Percentiles rank a stretch among this genome's conserved stretches.
Conservation (phyloP, 2,113 vertebrate genomes). For the Brachyhypopomus occidentalis region DNA sequence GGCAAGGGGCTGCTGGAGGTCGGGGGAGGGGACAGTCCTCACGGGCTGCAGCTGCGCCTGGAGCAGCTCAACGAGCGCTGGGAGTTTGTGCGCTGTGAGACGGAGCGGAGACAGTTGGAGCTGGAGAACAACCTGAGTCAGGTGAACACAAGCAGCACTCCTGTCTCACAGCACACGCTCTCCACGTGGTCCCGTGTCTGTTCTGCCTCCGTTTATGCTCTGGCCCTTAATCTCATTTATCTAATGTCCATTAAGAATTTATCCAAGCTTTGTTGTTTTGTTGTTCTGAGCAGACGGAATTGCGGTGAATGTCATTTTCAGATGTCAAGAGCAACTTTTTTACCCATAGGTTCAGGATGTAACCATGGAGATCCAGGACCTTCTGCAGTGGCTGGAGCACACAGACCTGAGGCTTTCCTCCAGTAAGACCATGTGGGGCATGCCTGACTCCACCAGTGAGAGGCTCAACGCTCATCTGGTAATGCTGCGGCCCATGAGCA, state of each 20-base stretch:
- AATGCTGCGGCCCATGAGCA: constrained; percentile 12
- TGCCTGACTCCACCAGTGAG: constrained; percentile 80
- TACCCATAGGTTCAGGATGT: constrained; percentile 83
- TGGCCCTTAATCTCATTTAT: neutral
- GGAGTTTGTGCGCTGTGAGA: constrained; percentile 83
- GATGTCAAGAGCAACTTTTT: neutral
- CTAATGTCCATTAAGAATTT: neutral
- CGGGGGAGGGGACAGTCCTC: constrained; percentile 69
- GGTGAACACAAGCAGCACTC: constrained; percentile 65
- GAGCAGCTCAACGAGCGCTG: constrained; percentile 80
- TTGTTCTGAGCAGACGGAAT: neutral
- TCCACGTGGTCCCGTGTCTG: neutral
- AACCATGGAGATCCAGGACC: constrained; percentile 83
- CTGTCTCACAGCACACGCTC: neutral
- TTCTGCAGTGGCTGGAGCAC: constrained; percentile 87
- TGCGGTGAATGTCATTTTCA: no score
- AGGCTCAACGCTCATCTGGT: constrained; percentile 75
- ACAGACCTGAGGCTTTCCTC: constrained; percentile 83
- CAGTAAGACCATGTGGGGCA: constrained; percentile 77
- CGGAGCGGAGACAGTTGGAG: constrained; percentile 81
- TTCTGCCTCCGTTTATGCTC: neutral
- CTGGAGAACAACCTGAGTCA: constrained; percentile 86
- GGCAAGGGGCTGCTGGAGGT: constrained; percentile 77
- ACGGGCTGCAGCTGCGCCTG: constrained; percentile 76
- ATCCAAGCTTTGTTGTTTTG: neutral